phyloP scores from a whole-genome alignment of 2,888 invertebrate genomes.

The Tipula unca region DNA sequence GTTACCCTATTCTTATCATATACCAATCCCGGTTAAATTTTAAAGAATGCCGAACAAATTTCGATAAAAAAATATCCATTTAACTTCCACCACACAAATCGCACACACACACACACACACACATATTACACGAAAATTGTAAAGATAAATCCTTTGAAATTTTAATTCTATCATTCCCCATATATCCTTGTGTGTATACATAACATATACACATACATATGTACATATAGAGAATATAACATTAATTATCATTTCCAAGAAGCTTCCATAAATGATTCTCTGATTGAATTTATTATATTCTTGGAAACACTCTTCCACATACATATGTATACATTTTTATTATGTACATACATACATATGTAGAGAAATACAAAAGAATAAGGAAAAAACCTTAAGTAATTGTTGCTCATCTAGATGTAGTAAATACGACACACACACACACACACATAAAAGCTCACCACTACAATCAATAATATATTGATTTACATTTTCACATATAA shows the following conservation, averaged over 20 bases:
- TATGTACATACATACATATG: too few relatives aligned
- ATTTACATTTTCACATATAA: background rate
- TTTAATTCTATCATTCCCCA: background rate
- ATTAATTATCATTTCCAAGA: background rate
- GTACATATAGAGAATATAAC: background rate
- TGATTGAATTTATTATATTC: background rate
- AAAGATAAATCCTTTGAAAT: background rate
- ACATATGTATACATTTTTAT: background rate
- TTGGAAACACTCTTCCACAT: background rate
- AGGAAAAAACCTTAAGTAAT: background rate
- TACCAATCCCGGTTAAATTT: background rate
- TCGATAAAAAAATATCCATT: background rate
- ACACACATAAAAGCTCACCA: background rate
- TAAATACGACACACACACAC: background rate
- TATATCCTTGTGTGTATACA: background rate
- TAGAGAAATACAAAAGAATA: background rate
- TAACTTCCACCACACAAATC: background rate
- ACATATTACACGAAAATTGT: background rate
- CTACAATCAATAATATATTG: background rate
- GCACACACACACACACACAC: background rate
- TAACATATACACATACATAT: background rate
- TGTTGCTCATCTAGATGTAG: background rate
- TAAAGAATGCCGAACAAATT: background rate
- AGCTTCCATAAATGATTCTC: background rate
- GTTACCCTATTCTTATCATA: background rate